A percentile compares a stretch with the other conserved stretches of the same genome.
Evolutionary conservation across 2,113 vertebrate genomes (phyloP).

Genomic region (Emydocephalus ijimae): DNA sequence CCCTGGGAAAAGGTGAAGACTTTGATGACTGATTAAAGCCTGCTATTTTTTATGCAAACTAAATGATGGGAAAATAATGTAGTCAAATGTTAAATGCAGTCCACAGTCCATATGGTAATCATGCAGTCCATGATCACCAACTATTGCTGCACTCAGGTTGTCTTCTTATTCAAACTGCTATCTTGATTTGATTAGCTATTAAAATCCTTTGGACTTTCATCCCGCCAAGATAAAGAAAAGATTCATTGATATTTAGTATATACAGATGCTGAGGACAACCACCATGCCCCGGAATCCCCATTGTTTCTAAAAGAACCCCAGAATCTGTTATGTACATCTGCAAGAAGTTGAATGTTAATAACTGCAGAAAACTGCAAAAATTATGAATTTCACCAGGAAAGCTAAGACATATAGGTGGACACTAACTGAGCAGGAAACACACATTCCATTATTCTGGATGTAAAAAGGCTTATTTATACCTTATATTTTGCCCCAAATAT

Average conservation of each 20-base stretch:
- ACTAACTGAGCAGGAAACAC: not conserved
- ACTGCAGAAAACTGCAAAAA: not conserved
- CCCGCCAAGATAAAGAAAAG: not conserved
- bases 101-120: not conserved
- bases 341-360: not conserved
- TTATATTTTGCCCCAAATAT: not conserved
- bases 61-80: not conserved
- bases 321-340: not conserved
- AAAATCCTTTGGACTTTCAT: not conserved
- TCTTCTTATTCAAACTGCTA: not conserved
- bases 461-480: not conserved
- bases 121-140: not conserved
- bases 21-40: not conserved
- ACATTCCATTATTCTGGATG: not conserved
- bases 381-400: not conserved
- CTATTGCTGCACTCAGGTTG: not conserved
- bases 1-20: not conserved
- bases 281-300: not conserved
- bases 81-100: not conserved
- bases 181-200: not conserved
- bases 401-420: not conserved
- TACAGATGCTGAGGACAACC: not conserved
- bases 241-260: not conserved
- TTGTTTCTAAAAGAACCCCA: not conserved
- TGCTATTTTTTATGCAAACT: not conserved